Evolutionary conservation across 2,113 vertebrate species (phyloP).

Genomic region (Chamaetylas fuelleborni): DNA sequence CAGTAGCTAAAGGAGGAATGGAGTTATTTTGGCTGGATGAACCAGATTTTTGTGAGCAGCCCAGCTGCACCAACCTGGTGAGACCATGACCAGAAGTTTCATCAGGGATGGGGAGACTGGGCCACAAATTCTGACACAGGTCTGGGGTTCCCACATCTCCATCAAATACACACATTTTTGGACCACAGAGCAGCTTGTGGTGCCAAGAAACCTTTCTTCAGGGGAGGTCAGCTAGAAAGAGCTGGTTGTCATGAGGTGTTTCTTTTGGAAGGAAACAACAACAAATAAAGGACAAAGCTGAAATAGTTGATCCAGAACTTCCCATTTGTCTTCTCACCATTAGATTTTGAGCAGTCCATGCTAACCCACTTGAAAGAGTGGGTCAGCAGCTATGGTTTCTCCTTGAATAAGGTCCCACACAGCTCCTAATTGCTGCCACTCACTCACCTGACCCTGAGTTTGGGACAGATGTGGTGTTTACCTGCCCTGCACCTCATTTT

Average conservation of each 20-base stretch:
- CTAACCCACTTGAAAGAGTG: background rate
- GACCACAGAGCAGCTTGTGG: background rate
- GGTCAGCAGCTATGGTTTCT: background rate
- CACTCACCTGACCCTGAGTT: background rate
- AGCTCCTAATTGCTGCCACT: background rate
- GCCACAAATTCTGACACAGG: background rate
- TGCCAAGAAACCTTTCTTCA: background rate
- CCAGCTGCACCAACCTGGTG: background rate
- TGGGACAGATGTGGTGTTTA: background rate
- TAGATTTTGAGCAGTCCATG: background rate
- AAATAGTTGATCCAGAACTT: background rate
- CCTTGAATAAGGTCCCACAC: background rate
- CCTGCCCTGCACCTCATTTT: background rate
- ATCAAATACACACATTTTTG: background rate
- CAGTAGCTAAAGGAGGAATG: background rate
- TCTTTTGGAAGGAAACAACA: background rate
- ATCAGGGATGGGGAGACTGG: background rate
- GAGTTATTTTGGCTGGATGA: background rate
- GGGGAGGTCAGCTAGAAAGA: background rate
- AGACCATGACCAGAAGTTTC: background rate
- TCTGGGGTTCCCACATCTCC: background rate
- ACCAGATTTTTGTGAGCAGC: background rate
- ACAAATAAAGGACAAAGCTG: background rate
- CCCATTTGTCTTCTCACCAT: background rate
- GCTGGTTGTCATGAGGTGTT: background rate